Percentiles rank a stretch among this genome's conserved stretches.
Evolutionary conservation across 1,140 invertebrate species (phyloP).

Genomic region (Heterodera carotae): DNA sequence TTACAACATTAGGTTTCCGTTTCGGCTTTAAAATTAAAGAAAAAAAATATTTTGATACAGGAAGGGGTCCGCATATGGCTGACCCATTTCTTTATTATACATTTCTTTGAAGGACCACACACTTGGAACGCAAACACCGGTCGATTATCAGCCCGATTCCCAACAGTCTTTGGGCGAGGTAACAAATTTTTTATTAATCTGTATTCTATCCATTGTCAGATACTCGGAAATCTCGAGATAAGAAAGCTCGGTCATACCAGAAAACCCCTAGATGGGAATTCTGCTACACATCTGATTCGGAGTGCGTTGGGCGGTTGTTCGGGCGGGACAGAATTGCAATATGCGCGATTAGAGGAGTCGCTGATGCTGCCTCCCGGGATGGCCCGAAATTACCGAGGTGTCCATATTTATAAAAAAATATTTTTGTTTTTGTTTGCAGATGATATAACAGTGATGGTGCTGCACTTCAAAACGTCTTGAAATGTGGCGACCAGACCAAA

Average conservation of each 20-base stretch:
- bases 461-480: slow-evolving; percentile 58
- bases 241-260: slow-evolving; percentile 54
- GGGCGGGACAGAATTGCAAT: slow-evolving; percentile 61
- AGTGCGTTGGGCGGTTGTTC: slow-evolving; percentile 62
- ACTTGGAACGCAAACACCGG: slow-evolving; percentile 59
- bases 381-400: slow-evolving; percentile 57
- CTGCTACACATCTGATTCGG: slow-evolving; percentile 62
- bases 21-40: background rate
- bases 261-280: slow-evolving; percentile 63
- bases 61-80: no score
- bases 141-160: slow-evolving; percentile 44
- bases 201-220: slow-evolving; percentile 35
- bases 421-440: background rate
- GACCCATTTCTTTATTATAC: no score
- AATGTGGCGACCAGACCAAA: background rate
- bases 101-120: slow-evolving; percentile 10
- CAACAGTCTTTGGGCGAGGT: slow-evolving; percentile 52
- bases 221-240: slow-evolving; percentile 48
- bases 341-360: slow-evolving; percentile 55
- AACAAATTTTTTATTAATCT: background rate
- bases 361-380: slow-evolving; percentile 58
- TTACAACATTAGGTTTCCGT: background rate
- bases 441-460: slow-evolving; percentile 60
- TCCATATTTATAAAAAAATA: background rate
- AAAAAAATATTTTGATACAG: no score